Conservation (phyloP, 2,797 vertebrate species). For the Oreortyx pictus region DNA sequence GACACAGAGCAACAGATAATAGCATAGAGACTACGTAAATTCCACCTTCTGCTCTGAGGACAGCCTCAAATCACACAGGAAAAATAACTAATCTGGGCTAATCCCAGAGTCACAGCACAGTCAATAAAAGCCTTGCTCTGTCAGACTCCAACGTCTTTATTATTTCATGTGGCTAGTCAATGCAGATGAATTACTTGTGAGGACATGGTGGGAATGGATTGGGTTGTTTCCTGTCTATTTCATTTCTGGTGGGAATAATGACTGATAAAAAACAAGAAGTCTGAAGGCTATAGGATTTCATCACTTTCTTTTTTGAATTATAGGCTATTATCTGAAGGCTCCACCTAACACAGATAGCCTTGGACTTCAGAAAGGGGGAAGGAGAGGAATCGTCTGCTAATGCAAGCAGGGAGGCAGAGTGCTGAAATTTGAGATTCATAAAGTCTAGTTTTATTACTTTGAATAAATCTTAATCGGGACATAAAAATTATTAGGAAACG, state of each 20-base stretch:
- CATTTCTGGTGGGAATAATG: not conserved
- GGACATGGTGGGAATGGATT: conserved; percentile 23
- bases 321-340: conserved; percentile 3
- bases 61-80: conserved; percentile 14
- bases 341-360: conserved; percentile 13
- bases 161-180: conserved; percentile 7
- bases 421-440: conserved; percentile 9
- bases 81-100: not conserved
- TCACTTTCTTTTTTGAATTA: not conserved
- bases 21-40: not conserved
- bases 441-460: conserved; percentile 5
- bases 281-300: conserved; percentile 9
- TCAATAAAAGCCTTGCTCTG: not conserved
- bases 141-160: conserved; percentile 14
- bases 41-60: not conserved
- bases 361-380: not conserved
- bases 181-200: conserved; percentile 30
- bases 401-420: not conserved
- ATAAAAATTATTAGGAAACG: not conserved
- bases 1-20: not conserved
- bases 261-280: conserved; percentile 29
- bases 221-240: conserved; percentile 28
- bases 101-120: not conserved
- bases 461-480: conserved; percentile 36
- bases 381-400: not conserved